These are phyloP conservation scores for Drosophila austrosaltans DNA, from an alignment of 2,888 invertebrate genomes.

Conservation along the genomic window DNA sequence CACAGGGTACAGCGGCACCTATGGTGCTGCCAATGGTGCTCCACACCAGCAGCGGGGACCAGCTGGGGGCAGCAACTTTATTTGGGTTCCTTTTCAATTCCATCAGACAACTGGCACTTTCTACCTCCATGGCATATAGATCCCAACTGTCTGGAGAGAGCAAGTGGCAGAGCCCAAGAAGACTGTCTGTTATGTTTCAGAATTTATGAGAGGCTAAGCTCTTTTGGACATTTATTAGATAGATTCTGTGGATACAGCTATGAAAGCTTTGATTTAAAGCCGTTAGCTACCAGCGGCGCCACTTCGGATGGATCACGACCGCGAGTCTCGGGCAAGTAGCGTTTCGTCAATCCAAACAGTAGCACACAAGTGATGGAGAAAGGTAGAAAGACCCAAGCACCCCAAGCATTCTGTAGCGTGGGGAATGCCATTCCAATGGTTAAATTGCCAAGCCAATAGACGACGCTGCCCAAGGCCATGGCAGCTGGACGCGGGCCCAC, in stretches of 20 bases:
- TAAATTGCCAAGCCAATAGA: slow-evolving; percentile 92
- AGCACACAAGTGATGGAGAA: slow-evolving; percentile 85
- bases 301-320: slow-evolving; percentile 87
- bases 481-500: slow-evolving; percentile 91
- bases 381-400: slow-evolving; percentile 89
- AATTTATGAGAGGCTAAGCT: slow-evolving; percentile 2
- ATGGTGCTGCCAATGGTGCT: slow-evolving; percentile 56
- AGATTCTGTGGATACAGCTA: background rate
- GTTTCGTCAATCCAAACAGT: slow-evolving; percentile 83
- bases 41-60: slow-evolving; percentile 52
- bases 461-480: slow-evolving; percentile 93
- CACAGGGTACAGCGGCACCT: slow-evolving; percentile 90
- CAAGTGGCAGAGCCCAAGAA: slow-evolving; percentile 1
- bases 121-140: slow-evolving; percentile 14
- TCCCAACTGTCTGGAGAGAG: background rate
- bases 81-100: slow-evolving; percentile 1
- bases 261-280: slow-evolving; percentile 85
- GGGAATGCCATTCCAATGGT: slow-evolving; percentile 84
- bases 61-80: slow-evolving; percentile 8
- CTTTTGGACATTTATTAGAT: slow-evolving; percentile 16
- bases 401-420: slow-evolving; percentile 86
- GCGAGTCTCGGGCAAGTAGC: slow-evolving; percentile 90
- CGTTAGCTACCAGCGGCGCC: slow-evolving; percentile 86
- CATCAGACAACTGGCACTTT: slow-evolving; percentile 14
- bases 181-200: slow-evolving; percentile 8